Conservation (phyloP, 1,140 invertebrate species). For the Dufourea novaeangliae region DNA sequence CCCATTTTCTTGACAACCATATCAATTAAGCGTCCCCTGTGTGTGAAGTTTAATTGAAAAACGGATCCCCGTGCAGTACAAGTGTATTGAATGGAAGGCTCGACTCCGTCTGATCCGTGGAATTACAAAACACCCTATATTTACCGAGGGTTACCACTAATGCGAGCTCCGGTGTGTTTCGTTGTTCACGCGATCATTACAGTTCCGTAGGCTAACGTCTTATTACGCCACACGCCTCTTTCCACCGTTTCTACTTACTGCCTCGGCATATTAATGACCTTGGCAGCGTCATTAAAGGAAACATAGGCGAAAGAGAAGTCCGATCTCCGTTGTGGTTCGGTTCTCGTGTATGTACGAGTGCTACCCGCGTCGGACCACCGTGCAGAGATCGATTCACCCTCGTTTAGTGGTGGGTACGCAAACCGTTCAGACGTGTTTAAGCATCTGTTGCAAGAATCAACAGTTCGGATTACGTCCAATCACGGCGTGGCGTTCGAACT, state of each 20-base stretch:
- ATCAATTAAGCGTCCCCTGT: too few relatives aligned
- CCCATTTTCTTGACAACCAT: too few relatives aligned
- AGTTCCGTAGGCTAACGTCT: constrained; percentile 19
- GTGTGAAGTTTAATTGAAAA: neutral
- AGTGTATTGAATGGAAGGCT: neutral
- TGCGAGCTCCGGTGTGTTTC: neutral
- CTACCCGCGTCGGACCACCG: neutral
- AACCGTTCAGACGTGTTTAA: too few relatives aligned
- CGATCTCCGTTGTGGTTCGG: neutral
- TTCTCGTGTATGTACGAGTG: neutral
- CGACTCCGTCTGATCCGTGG: neutral
- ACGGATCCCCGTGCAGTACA: neutral
- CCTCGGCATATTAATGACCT: constrained; percentile 34
- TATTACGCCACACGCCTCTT: constrained; percentile 32
- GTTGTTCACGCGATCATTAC: constrained; percentile 50
- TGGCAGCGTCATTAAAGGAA: constrained; percentile 23
- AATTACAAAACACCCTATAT: neutral
- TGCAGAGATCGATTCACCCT: neutral
- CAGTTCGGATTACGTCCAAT: too few relatives aligned
- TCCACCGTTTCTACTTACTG: constrained; percentile 17
- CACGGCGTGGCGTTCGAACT: too few relatives aligned
- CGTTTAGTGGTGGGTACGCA: too few relatives aligned
- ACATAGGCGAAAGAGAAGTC: neutral
- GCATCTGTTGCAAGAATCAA: too few relatives aligned
- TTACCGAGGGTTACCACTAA: neutral